Conservation (phyloP, 2,113 vertebrate genomes). For the Pimephales promelas region DNA sequence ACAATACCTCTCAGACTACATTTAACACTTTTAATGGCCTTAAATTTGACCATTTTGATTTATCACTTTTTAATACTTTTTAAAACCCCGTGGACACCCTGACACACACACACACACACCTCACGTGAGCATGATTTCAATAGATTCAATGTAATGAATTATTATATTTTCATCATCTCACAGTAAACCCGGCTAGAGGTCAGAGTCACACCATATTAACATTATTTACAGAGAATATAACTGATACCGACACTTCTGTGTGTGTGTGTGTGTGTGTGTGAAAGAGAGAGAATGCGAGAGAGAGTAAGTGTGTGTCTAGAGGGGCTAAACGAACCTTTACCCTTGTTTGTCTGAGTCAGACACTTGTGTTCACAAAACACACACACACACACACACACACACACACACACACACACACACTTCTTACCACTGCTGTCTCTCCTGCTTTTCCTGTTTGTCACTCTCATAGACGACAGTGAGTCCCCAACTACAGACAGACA, state of each 20-base stretch:
- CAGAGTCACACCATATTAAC: not conserved
- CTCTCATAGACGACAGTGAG: conserved; percentile 86
- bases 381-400: too few relatives aligned
- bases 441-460: conserved; percentile 87
- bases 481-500: conserved; percentile 82
- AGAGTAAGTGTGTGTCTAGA: not conserved
- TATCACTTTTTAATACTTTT: too few relatives aligned
- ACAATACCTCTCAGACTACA: too few relatives aligned
- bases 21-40: too few relatives aligned
- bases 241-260: not conserved
- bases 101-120: conserved; percentile 16
- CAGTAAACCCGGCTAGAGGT: not conserved
- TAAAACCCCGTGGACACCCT: too few relatives aligned
- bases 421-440: conserved; percentile 88
- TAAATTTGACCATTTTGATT: too few relatives aligned
- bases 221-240: not conserved
- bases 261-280: not conserved
- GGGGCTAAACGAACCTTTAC: not conserved
- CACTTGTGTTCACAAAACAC: not conserved
- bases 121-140: not conserved
- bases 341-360: not conserved
- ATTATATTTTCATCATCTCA: too few relatives aligned
- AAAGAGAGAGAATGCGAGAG: too few relatives aligned
- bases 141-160: too few relatives aligned
- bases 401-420: not conserved